Percentiles rank a stretch among this genome's conserved stretches.
Conservation (phyloP, 2,113 vertebrate genomes). For the Notothenia coriiceps region DNA sequence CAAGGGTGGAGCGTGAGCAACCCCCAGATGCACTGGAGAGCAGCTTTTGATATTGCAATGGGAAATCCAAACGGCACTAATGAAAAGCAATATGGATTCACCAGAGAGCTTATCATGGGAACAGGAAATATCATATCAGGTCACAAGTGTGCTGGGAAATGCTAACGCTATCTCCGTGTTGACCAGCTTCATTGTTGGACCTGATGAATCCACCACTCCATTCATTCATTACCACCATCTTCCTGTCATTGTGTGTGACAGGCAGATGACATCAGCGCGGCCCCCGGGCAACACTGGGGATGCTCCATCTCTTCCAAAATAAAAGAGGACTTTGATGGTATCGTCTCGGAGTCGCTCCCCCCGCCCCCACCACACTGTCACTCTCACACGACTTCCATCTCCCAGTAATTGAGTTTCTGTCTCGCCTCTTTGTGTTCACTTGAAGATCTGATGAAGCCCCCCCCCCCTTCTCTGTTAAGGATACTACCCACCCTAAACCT, state of each 20-base stretch:
- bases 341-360: conserved; percentile 70
- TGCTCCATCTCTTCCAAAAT: conserved; percentile 76
- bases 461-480: conserved; percentile 25
- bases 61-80: conserved; percentile 51
- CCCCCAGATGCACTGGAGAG: conserved; percentile 12
- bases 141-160: conserved; percentile 33
- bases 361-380: conserved; percentile 28
- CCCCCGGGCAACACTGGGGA: conserved; percentile 63
- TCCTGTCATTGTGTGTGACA: conserved; percentile 76
- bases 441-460: conserved; percentile 70
- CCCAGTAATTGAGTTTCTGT: conserved; percentile 81
- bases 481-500: conserved; percentile 2
- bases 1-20: conserved; percentile 58
- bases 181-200: conserved; percentile 58
- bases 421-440: conserved; percentile 75
- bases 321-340: conserved; percentile 83
- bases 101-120: conserved; percentile 33
- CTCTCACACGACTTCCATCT: conserved; percentile 79
- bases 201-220: conserved; percentile 68
- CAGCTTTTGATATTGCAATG: conserved; percentile 19
- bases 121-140: conserved; percentile 41
- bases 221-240: conserved; percentile 44
- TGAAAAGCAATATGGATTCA: conserved; percentile 48
- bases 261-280: conserved; percentile 77
- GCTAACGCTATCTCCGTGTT: conserved; percentile 52